Percentiles rank a stretch among this genome's conserved stretches.
phyloP scores from a whole-genome alignment of 2,888 invertebrate species.

The Alentia gelatinosa region DNA sequence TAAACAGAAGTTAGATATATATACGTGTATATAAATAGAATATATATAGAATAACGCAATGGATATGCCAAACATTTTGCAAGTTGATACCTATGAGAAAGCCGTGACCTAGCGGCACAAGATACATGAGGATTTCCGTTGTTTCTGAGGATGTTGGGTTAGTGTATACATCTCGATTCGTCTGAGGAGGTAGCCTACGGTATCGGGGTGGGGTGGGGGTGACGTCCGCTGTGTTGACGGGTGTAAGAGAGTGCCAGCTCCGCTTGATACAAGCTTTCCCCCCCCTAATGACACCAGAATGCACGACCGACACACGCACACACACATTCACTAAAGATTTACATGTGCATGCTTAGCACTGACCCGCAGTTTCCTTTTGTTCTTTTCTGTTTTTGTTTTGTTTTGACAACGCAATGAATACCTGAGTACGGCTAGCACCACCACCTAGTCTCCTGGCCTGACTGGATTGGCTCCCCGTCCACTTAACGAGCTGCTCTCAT shows the following conservation, averaged over 20 bases:
- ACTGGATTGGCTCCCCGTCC: background rate
- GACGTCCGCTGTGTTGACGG: background rate
- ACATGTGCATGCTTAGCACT: background rate
- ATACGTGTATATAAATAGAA: background rate
- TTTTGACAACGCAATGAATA: conserved; percentile 1
- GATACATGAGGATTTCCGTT: conserved; percentile 28
- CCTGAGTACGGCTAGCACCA: conserved; percentile 39
- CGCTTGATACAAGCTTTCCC: background rate
- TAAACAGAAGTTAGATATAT: background rate
- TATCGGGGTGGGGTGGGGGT: background rate
- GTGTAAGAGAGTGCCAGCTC: background rate
- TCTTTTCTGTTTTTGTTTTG: too few relatives aligned
- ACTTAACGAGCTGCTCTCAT: background rate
- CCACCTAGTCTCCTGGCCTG: conserved; percentile 32
- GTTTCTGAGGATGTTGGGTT: conserved; percentile 24
- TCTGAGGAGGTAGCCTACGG: conserved; percentile 25
- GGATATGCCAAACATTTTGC: conserved; percentile 47
- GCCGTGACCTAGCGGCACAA: background rate
- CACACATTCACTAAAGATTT: background rate
- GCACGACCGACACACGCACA: background rate
- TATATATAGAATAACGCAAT: conserved; percentile 25
- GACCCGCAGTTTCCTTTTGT: conserved; percentile 46
- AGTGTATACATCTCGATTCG: background rate
- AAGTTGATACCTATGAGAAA: background rate
- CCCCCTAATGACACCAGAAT: background rate